Conservation (phyloP, 2,113 vertebrate species). For the Nettapus auritus region DNA sequence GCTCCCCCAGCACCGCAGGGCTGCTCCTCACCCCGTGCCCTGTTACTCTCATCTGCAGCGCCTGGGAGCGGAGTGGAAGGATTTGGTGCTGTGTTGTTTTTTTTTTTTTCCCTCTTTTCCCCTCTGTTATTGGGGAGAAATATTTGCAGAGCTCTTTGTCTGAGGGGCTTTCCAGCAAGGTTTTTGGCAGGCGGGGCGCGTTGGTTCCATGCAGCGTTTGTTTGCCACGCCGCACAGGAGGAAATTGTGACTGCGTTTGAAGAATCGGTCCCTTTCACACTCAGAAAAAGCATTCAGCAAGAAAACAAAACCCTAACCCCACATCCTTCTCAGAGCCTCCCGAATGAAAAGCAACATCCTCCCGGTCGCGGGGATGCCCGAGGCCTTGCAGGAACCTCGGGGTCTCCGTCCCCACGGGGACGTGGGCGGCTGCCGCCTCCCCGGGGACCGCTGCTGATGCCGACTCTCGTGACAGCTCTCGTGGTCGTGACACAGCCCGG, state of each 20-base stretch:
- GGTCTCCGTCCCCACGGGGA: background rate
- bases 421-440: background rate
- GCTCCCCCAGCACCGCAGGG: too few species aligned
- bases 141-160: background rate
- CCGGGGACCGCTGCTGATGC: background rate
- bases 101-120: background rate
- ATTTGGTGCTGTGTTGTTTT: too few species aligned
- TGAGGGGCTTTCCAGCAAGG: background rate
- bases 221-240: background rate
- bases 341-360: too few species aligned
- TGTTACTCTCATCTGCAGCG: background rate
- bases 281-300: background rate
- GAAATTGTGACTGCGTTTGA: background rate
- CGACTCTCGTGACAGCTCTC: conserved; percentile 18
- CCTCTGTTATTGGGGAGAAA: background rate
- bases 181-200: background rate
- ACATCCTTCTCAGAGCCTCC: background rate
- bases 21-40: background rate
- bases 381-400: background rate
- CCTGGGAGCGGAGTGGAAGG: background rate
- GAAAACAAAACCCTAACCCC: background rate
- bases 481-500: background rate
- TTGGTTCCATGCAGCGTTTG: background rate
- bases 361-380: background rate
- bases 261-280: background rate